These are phyloP conservation scores for Hipparchia sbordonii DNA, from an alignment of 2,888 invertebrate species.

Conservation along the genomic window DNA sequence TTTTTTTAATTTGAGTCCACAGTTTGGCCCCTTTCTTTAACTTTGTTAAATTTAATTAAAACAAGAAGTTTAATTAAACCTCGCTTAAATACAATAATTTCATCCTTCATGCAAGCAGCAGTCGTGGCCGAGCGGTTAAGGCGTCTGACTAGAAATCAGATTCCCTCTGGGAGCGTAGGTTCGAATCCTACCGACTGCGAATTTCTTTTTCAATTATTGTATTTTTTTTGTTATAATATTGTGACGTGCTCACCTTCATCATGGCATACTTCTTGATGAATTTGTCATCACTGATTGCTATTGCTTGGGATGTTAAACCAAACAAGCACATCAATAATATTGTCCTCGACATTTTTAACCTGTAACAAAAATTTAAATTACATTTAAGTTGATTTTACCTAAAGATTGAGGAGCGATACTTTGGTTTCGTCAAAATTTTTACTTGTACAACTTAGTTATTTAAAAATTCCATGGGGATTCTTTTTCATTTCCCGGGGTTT, in stretches of 20 bases:
- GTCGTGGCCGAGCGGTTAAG: constrained; percentile 95
- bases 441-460: too few species aligned
- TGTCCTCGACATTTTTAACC: constrained; percentile 42
- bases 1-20: too few species aligned
- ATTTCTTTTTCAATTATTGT: constrained; percentile 48
- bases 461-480: too few species aligned
- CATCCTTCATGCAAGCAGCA: constrained; percentile 63
- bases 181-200: constrained; percentile 94
- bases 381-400: too few species aligned
- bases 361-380: constrained; percentile 21
- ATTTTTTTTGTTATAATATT: constrained; percentile 22
- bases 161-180: constrained; percentile 96
- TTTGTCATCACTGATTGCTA: constrained; percentile 85
- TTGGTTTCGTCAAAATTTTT: too few species aligned
- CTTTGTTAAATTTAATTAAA: too few species aligned
- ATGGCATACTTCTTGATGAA: constrained; percentile 88
- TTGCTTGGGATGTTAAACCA: constrained; percentile 60
- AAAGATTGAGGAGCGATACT: too few species aligned
- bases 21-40: too few species aligned
- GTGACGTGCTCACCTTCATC: constrained; percentile 82
- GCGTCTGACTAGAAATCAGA: constrained; percentile 95
- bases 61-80: too few species aligned
- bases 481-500: too few species aligned
- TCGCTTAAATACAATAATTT: not conserved
- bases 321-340: constrained; percentile 47